Percentiles rank a stretch among this genome's conserved stretches.
These are phyloP conservation scores for Hylaea fasciaria DNA, from an alignment of 2,888 invertebrate species.

Conservation along the genomic window DNA sequence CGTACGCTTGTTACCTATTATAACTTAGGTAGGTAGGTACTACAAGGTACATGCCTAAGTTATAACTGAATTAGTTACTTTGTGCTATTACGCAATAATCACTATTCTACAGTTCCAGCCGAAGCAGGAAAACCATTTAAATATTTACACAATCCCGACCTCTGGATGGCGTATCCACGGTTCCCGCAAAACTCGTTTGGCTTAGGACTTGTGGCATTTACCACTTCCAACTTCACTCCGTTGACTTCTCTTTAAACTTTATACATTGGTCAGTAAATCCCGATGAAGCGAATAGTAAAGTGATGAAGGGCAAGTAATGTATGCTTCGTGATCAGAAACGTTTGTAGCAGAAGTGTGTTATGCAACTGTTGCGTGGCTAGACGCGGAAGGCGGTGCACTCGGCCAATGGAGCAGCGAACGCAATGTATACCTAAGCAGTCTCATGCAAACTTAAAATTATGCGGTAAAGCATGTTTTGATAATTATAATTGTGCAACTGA, in stretches of 20 bases:
- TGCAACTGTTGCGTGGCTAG: conserved; percentile 73
- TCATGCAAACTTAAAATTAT: conserved; percentile 55
- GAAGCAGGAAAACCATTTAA: conserved; percentile 72
- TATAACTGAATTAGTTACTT: too few relatives aligned
- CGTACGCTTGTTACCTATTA: too few relatives aligned
- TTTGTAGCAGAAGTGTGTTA: conserved; percentile 50
- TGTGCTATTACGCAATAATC: conserved; percentile 44
- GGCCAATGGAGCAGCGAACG: conserved; percentile 77
- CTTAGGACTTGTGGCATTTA: conserved; percentile 50
- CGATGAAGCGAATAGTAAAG: not conserved
- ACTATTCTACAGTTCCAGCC: conserved; percentile 49
- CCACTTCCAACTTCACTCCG: conserved; percentile 28
- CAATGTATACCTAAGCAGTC: conserved; percentile 56
- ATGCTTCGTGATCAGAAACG: conserved; percentile 35
- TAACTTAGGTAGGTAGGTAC: too few relatives aligned
- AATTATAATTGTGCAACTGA: conserved; percentile 33
- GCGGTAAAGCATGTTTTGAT: conserved; percentile 40
- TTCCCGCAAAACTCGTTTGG: conserved; percentile 75
- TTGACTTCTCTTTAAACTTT: conserved; percentile 32
- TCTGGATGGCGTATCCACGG: conserved; percentile 63
- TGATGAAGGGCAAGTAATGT: conserved; percentile 26
- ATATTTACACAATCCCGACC: conserved; percentile 77
- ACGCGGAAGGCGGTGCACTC: conserved; percentile 79
- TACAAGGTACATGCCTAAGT: too few relatives aligned
- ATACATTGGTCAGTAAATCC: conserved; percentile 43